Evolutionary conservation across 2,888 invertebrate genomes (phyloP), one percentile per base, ranked within the genome.

Genomic region (Meliscaeva auricollis): DNA sequence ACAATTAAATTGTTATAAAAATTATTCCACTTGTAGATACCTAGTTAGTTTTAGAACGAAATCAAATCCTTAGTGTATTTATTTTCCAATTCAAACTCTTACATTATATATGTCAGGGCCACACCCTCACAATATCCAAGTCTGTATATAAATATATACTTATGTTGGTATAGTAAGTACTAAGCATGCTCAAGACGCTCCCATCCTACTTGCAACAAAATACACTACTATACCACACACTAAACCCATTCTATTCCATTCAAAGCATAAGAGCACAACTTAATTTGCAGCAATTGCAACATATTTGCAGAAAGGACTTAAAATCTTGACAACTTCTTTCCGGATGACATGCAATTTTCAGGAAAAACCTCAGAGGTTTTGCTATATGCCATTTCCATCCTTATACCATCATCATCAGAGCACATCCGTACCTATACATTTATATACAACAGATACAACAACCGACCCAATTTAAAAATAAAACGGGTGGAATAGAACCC

Each of bases 251-350:
- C 11, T 15, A 41, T 30, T 54, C 2, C 38, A n/a, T 52, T 46
- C 50, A 38, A 13, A 52, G 46, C 85, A 68, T 69, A 72, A 81
- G 68, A 81, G 76, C 75, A 76, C 72, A 81, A 81, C 85, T 81
- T 85, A 85, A 87, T 82, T 82, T 87, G 77, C 87, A 87, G 82
- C 87, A 87, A 77, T 87, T 87, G 87, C 87, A 87, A 87, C 87
- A 87, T 87, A 87, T 87, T 87, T 82, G 87, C 87, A 90, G 90
- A 90, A 90, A 89, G 89, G 90, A 90, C 91, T 91, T 91, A 90
- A 90, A 90, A 90, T 91, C 91, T 90, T 91, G 91, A 91, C 91
- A 91, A 91, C 91, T 91, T 89, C 91, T 91, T 91, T 91, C 91
- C 91, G 91, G 89, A 90, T 91, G 91, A 91, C 91, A 91, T 89